Evolutionary conservation across 2,888 invertebrate genomes (phyloP).

Genomic region (Dynastes grantii): DNA sequence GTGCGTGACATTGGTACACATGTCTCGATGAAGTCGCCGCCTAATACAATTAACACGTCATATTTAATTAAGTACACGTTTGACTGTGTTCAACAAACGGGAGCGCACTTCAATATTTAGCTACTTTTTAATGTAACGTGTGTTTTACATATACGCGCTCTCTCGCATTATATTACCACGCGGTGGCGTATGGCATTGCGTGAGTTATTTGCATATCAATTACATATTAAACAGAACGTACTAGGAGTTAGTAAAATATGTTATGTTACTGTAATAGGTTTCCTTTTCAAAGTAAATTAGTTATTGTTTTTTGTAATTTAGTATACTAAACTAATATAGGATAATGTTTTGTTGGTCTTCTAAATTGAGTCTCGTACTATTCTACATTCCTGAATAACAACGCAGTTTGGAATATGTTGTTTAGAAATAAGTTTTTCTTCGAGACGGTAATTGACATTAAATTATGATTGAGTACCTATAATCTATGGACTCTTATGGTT

Average conservation of each 20-base stretch:
- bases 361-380: not conserved
- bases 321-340: not conserved
- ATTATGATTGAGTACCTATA: too few relatives aligned
- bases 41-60: constrained; percentile 57
- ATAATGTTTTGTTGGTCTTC: too few relatives aligned
- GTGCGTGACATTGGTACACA: constrained; percentile 45
- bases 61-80: constrained; percentile 55
- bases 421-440: too few relatives aligned
- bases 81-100: constrained; percentile 42
- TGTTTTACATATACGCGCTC: constrained; percentile 31
- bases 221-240: constrained; percentile 52
- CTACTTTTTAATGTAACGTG: constrained; percentile 42
- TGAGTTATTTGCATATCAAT: constrained; percentile 55
- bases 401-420: too few relatives aligned
- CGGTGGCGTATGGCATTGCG: constrained; percentile 47
- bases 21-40: constrained; percentile 48
- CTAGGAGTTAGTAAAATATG: constrained; percentile 28
- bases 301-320: constrained; percentile 26
- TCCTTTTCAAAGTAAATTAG: constrained; percentile 30
- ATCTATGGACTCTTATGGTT: too few relatives aligned
- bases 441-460: too few relatives aligned
- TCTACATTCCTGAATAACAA: not conserved
- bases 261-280: constrained; percentile 8
- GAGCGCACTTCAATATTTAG: constrained; percentile 45
- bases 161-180: constrained; percentile 14